Conservation (phyloP, 1,140 invertebrate genomes). For the Hestina assimilis region DNA sequence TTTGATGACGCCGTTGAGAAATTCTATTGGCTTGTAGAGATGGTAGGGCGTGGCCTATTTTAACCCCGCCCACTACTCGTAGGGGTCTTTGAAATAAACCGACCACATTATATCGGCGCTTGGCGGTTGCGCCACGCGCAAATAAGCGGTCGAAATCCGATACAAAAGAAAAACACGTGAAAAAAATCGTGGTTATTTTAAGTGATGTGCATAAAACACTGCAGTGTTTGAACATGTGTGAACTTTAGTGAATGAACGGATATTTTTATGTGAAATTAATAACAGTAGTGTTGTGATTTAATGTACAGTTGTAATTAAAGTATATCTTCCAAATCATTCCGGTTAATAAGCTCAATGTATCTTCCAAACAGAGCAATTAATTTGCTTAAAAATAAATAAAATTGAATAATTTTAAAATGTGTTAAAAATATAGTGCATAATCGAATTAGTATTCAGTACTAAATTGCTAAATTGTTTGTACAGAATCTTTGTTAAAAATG, state of each 20-base stretch:
- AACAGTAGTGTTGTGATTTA: neutral
- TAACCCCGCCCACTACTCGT: slow-evolving; percentile 49
- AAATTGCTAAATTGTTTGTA: too few relatives aligned
- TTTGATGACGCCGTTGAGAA: slow-evolving; percentile 47
- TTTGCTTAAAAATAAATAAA: neutral
- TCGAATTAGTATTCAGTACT: too few relatives aligned
- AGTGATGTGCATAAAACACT: neutral
- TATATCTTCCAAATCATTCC: neutral
- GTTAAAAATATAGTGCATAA: too few relatives aligned
- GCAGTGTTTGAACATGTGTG: neutral
- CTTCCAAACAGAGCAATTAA: neutral
- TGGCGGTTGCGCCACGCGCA: slow-evolving; percentile 62
- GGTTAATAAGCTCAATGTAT: neutral
- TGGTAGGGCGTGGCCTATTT: slow-evolving; percentile 44
- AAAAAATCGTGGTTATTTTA: slow-evolving; percentile 9
- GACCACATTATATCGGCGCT: slow-evolving; percentile 68
- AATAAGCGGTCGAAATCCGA: neutral
- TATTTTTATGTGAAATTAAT: neutral
- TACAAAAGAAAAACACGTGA: slow-evolving; percentile 42
- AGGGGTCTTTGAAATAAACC: slow-evolving; percentile 51
- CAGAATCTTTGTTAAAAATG: neutral
- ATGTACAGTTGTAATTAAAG: neutral
- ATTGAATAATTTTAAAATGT: neutral
- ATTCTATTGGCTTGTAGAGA: slow-evolving; percentile 42
- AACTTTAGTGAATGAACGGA: neutral